phyloP scores from a whole-genome alignment of 2,113 vertebrate species.

The Leptosomus discolor region DNA sequence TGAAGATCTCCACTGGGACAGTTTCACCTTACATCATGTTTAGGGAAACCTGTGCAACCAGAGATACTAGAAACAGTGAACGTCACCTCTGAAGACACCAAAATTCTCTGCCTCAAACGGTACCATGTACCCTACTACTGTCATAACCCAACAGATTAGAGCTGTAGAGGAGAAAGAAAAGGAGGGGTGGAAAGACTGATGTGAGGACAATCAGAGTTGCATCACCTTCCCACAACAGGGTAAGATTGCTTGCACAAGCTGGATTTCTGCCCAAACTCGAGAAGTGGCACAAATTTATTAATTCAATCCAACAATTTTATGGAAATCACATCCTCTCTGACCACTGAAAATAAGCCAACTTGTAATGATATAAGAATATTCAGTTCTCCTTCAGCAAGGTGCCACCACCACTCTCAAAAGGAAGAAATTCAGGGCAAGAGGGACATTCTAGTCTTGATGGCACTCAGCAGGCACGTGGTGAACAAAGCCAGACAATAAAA shows the following conservation, averaged over 20 bases:
- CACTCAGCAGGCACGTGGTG: not conserved
- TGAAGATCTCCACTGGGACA: not conserved
- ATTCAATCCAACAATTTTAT: not conserved
- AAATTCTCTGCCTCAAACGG: not conserved
- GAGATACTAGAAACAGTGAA: not conserved
- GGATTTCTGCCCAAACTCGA: not conserved
- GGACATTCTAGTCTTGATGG: not conserved
- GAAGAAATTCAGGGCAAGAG: not conserved
- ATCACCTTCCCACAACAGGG: not conserved
- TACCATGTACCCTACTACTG: fast-evolving
- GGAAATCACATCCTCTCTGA: not conserved
- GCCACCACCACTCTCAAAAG: not conserved
- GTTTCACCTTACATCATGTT: not conserved
- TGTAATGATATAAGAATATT: not conserved
- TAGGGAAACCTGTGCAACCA: conserved; percentile 12
- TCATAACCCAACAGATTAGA: fast-evolving
- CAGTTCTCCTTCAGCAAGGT: not conserved
- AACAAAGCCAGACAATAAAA: not conserved
- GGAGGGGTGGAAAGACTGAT: not conserved
- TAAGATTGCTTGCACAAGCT: not conserved
- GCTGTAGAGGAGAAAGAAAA: not conserved
- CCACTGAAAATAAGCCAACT: not conserved
- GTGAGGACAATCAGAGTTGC: not conserved
- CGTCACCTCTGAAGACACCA: not conserved
- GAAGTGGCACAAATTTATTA: not conserved